These are phyloP conservation scores for Haemorhous mexicanus DNA, from an alignment of 2,113 vertebrate genomes.

Conservation along the genomic window DNA sequence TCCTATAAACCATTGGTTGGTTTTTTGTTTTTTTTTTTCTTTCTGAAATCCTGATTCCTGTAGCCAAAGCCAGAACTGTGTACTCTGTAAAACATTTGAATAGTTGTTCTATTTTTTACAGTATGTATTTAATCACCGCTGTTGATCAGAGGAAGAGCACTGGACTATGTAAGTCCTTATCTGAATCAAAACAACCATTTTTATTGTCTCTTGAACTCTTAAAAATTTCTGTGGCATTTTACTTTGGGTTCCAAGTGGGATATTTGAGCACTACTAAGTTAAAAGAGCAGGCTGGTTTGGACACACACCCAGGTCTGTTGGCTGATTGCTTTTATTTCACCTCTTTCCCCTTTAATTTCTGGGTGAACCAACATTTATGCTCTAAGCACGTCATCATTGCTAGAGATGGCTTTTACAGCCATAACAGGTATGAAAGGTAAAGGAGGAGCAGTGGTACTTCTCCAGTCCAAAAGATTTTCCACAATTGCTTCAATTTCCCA, in stretches of 20 bases:
- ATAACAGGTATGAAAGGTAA: neutral
- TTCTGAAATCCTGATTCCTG: neutral
- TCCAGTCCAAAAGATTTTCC: neutral
- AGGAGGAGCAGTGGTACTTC: fast-evolving
- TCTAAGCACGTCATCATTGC: neutral
- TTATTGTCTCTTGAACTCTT: neutral
- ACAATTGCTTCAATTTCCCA: neutral
- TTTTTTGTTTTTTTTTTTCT: neutral
- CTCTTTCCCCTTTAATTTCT: neutral
- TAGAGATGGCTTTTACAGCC: neutral
- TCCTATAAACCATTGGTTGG: neutral
- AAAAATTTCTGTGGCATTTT: neutral
- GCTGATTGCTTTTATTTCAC: neutral
- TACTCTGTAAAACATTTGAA: neutral
- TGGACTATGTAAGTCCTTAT: neutral
- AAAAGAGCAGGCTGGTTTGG: neutral
- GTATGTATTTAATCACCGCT: neutral
- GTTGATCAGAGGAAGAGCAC: neutral
- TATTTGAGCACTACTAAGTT: neutral
- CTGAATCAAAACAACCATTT: neutral
- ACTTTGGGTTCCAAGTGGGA: neutral
- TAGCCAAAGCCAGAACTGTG: neutral
- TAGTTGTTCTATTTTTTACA: neutral
- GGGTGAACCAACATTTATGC: neutral
- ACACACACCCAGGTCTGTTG: neutral